Percentiles rank a stretch among this genome's conserved stretches.
These are phyloP conservation scores for Arnoldichthys spilopterus DNA, from an alignment of 2,797 vertebrate species.

Conservation along the genomic window DNA sequence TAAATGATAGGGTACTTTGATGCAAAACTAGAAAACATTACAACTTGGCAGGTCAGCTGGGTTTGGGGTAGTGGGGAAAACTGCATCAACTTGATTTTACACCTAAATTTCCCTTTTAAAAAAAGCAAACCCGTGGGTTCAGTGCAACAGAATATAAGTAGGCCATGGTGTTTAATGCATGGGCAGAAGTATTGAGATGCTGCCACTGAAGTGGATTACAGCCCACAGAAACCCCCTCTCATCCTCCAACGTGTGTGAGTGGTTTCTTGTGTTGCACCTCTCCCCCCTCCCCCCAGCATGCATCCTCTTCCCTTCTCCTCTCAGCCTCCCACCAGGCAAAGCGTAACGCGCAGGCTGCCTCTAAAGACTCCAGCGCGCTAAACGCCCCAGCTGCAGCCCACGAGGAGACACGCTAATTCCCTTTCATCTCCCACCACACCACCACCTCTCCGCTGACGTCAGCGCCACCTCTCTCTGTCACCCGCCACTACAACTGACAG, in stretches of 20 bases:
- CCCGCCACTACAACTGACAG: slow-evolving; percentile 62
- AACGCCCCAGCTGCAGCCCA: slow-evolving; percentile 36
- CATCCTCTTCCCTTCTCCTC: slow-evolving; percentile 18
- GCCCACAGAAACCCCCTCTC: slow-evolving; percentile 28
- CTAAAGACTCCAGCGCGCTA: slow-evolving; percentile 21
- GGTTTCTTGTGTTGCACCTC: background rate
- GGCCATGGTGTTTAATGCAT: background rate
- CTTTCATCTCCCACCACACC: slow-evolving; percentile 71
- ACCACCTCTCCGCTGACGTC: slow-evolving; percentile 75
- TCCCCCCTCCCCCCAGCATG: background rate
- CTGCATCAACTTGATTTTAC: background rate
- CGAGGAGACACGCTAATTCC: slow-evolving; percentile 70
- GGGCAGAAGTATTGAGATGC: slow-evolving; percentile 3
- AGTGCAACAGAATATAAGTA: background rate
- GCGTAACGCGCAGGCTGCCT: slow-evolving; percentile 9
- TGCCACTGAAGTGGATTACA: slow-evolving; percentile 34
- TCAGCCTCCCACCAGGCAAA: slow-evolving; percentile 39
- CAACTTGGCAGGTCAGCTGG: background rate
- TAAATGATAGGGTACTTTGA: too few species aligned
- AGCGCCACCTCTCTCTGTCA: slow-evolving; percentile 51
- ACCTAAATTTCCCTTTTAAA: background rate
- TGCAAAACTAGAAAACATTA: background rate
- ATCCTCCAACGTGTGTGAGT: slow-evolving; percentile 6
- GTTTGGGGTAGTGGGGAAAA: background rate
- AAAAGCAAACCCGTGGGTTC: background rate